Percentiles rank a stretch among this genome's conserved stretches.
Conservation (phyloP, 1,140 invertebrate genomes). For the Reticulitermes speratus region DNA sequence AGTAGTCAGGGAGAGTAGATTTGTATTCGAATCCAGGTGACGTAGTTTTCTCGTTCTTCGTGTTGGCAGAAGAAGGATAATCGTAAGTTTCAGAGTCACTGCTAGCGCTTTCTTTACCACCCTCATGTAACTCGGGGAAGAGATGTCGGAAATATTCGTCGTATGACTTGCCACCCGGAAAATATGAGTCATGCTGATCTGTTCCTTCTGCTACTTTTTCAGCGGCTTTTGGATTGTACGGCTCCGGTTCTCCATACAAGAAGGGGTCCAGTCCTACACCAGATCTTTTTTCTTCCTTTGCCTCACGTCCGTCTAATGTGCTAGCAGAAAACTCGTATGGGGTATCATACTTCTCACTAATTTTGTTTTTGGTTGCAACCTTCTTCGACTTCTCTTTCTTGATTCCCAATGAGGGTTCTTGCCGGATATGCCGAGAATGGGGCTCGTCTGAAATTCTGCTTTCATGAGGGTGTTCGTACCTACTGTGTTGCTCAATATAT, state of each 20-base stretch:
- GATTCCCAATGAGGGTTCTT: neutral
- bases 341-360: neutral
- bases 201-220: conserved; percentile 22
- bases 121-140: conserved; percentile 45
- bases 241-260: conserved; percentile 21
- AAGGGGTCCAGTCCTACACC: conserved; percentile 24
- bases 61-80: neutral
- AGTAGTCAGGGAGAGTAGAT: conserved; percentile 15
- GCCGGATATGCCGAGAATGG: neutral
- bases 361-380: neutral
- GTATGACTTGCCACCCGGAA: conserved; percentile 37
- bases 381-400: neutral
- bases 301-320: neutral
- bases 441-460: neutral
- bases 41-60: neutral
- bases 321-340: neutral
- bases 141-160: conserved; percentile 47
- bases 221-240: conserved; percentile 11
- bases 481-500: neutral
- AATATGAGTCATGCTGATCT: conserved; percentile 34
- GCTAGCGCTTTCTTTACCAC: neutral
- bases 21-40: conserved; percentile 21
- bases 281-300: neutral
- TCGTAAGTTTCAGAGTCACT: conserved; percentile 26
- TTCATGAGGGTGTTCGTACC: neutral